phyloP scores from a whole-genome alignment of 2,888 invertebrate genomes.

The Leptarthrus brevirostris region DNA sequence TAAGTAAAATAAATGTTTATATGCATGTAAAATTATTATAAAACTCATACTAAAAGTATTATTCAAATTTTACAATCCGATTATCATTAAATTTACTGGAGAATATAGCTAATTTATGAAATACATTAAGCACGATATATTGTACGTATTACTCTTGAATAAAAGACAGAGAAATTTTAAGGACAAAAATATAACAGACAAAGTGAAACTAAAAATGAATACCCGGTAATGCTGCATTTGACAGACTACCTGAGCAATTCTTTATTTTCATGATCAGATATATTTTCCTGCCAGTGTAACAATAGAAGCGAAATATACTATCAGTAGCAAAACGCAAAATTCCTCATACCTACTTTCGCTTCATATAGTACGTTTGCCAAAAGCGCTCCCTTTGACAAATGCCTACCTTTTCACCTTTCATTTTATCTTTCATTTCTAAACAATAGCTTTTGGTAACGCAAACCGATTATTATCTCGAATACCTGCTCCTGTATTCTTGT shows the following conservation, averaged over 20 bases:
- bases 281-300: constrained; percentile 21
- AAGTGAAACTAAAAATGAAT: background rate
- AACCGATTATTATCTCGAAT: constrained; percentile 44
- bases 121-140: too few relatives aligned
- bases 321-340: background rate
- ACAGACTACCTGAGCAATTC: constrained; percentile 27
- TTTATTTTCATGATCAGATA: constrained; percentile 30
- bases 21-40: too few relatives aligned
- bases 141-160: too few relatives aligned
- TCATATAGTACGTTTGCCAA: background rate
- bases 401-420: constrained; percentile 29
- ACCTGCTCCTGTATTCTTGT: constrained; percentile 28
- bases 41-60: too few relatives aligned
- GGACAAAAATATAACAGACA: too few relatives aligned
- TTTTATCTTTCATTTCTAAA: constrained; percentile 36
- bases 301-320: constrained; percentile 9
- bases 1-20: too few relatives aligned
- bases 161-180: too few relatives aligned
- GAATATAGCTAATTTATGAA: too few relatives aligned
- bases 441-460: constrained; percentile 48
- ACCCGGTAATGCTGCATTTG: background rate
- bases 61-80: too few relatives aligned
- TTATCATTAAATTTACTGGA: too few relatives aligned
- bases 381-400: constrained; percentile 28
- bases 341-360: background rate